Evolutionary conservation across 2,113 vertebrate species (phyloP), one percentile per base, ranked within the genome.

Genomic region (Nothobranchius furzeri): DNA sequence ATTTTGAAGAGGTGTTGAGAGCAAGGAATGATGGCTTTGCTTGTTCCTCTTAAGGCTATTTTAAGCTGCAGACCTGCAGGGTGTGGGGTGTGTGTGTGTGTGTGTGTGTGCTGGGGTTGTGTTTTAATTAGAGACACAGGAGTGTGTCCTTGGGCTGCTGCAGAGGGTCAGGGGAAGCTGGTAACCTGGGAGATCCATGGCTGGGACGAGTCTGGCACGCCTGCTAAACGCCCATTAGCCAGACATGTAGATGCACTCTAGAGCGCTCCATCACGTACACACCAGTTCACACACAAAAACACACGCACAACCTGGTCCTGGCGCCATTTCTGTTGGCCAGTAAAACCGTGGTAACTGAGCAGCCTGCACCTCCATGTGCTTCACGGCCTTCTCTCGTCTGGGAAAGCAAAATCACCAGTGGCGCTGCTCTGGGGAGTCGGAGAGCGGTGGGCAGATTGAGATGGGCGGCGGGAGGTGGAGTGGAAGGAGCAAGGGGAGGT

Each of bases 71-170:
- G 85, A 85, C 85, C 89, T 89, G 79, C 84, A 73, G 87, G 80
- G 78, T 83, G 81, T 57, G 76, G 58, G 58, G 80, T 70, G 69
- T 61, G 64, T 52, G 61, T 64, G 62, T n/a, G n/a, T 60, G 70
- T 14, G 51, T 60, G 59, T 43, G 79, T 61, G 71, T 78, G 85
- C 72, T 74, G 63, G 72, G 73, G 71, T 87, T 90, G 84, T 87
- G 86, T 91, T 91, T 91, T 92, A 92, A 91, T 92, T 91, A 92
- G 88, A 83, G 81, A 85, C 85, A 90, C 84, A 83, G 82, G 70
- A 84, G 83, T 75, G 83, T 90, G 90, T 91, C 91, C 90, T 91
- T 92, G 90, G 84, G 88, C 82, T 85, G 76, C 86, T 43, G 86
- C 84, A 77, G 82, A 89, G 87, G 90, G 88, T 90, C 88, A 87